These are phyloP conservation scores for Mythimna lalbum DNA, from an alignment of 2,888 invertebrate genomes.

Conservation along the genomic window DNA sequence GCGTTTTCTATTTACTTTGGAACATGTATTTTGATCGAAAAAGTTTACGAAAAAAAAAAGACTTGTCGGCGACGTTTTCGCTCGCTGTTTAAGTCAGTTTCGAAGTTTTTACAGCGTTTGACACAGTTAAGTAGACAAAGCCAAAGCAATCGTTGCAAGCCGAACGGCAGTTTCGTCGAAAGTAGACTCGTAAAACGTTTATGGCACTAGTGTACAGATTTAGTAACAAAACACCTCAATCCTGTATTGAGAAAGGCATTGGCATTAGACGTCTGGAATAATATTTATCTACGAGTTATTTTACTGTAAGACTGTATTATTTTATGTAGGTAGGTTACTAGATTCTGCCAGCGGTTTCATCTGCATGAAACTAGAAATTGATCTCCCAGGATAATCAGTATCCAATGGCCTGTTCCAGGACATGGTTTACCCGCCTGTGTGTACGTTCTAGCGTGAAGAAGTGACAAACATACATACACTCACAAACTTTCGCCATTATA, in stretches of 20 bases:
- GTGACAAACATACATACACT: too few species aligned
- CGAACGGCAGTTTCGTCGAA: slow-evolving; percentile 69
- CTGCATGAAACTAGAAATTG: too few species aligned
- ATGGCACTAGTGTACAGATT: slow-evolving; percentile 70
- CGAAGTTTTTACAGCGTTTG: slow-evolving; percentile 67
- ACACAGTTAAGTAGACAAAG: slow-evolving; percentile 69
- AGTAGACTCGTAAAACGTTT: slow-evolving; percentile 76
- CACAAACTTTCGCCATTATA: too few species aligned
- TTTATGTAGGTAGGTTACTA: too few species aligned
- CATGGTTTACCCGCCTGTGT: too few species aligned
- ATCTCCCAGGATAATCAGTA: too few species aligned
- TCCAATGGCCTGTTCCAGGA: too few species aligned
- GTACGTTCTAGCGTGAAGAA: too few species aligned
- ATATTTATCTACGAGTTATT: slow-evolving; percentile 1
- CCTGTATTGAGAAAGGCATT: slow-evolving; percentile 57
- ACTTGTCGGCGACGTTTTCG: slow-evolving; percentile 41
- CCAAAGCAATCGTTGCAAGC: slow-evolving; percentile 66
- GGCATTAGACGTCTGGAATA: neutral
- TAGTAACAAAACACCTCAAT: slow-evolving; percentile 69
- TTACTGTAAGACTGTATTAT: too few species aligned
- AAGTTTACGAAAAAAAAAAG: slow-evolving; percentile 51
- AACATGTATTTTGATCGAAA: slow-evolving; percentile 56
- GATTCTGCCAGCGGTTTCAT: too few species aligned
- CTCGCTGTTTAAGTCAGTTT: slow-evolving; percentile 61
- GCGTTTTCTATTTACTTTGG: slow-evolving; percentile 51